phyloP scores from a whole-genome alignment of 2,797 vertebrate genomes.

The Falco columbarius region DNA sequence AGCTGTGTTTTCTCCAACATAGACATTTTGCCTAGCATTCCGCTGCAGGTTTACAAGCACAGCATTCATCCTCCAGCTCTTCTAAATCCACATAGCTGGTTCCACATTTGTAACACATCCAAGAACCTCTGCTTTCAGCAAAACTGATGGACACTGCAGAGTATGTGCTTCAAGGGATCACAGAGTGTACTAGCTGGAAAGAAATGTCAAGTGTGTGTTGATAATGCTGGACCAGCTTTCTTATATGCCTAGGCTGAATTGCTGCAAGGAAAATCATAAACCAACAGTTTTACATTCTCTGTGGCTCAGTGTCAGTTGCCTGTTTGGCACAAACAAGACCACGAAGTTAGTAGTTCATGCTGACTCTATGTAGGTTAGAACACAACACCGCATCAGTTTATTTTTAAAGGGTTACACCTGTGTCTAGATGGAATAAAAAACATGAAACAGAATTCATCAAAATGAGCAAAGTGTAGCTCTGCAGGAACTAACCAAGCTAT shows the following conservation, averaged over 20 bases:
- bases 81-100: not conserved
- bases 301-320: not conserved
- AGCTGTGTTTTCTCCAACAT: not conserved
- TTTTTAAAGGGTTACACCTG: not conserved
- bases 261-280: not conserved
- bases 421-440: not conserved
- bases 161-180: not conserved
- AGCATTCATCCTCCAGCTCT: not conserved
- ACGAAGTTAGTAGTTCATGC: not conserved
- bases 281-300: not conserved
- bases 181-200: not conserved
- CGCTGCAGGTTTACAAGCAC: not conserved
- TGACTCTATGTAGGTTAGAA: not conserved
- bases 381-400: accelerated
- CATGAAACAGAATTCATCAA: not conserved
- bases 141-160: not conserved
- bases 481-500: not conserved
- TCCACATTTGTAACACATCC: not conserved
- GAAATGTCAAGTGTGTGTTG: not conserved
- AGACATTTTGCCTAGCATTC: not conserved
- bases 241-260: not conserved
- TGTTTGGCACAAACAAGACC: not conserved
- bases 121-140: not conserved
- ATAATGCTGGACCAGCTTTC: not conserved
- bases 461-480: not conserved